Percentiles rank a stretch among this genome's conserved stretches.
Conservation (phyloP, 2,113 vertebrate species). For the Crypturellus undulatus region DNA sequence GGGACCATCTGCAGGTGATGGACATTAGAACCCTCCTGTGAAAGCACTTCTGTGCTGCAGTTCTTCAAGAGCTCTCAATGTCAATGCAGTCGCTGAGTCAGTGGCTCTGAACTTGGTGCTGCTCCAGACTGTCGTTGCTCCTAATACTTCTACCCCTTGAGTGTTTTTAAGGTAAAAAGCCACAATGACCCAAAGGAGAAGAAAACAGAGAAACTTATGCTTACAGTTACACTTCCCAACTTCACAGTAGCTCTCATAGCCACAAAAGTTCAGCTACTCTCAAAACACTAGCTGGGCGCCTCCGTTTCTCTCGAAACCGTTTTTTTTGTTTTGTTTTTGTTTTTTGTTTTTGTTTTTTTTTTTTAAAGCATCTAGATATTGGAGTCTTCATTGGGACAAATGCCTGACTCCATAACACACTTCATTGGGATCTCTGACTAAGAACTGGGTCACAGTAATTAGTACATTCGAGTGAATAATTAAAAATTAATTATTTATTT, state of each 20-base stretch:
- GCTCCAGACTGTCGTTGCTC: neutral
- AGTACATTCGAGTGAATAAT: neutral
- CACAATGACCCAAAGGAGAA: neutral
- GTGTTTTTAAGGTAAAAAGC: neutral
- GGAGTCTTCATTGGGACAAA: neutral
- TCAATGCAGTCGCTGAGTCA: neutral
- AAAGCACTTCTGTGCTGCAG: neutral
- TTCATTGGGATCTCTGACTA: neutral
- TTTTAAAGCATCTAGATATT: neutral
- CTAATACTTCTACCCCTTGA: neutral
- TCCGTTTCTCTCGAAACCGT: neutral
- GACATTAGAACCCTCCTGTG: neutral
- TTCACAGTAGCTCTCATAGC: neutral
- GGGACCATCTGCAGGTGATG: neutral
- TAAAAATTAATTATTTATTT: constrained; percentile 48
- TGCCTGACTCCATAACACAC: neutral
- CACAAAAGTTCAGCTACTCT: fast-evolving
- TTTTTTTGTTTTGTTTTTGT: neutral
- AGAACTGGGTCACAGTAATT: constrained; percentile 28
- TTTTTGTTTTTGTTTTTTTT: too few relatives aligned
- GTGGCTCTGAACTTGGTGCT: neutral
- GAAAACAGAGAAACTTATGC: neutral
- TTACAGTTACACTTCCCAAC: neutral
- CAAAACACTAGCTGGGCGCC: neutral
- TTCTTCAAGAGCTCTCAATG: neutral